phyloP scores from a whole-genome alignment of 2,113 vertebrate genomes.

The Pongo abelii region DNA sequence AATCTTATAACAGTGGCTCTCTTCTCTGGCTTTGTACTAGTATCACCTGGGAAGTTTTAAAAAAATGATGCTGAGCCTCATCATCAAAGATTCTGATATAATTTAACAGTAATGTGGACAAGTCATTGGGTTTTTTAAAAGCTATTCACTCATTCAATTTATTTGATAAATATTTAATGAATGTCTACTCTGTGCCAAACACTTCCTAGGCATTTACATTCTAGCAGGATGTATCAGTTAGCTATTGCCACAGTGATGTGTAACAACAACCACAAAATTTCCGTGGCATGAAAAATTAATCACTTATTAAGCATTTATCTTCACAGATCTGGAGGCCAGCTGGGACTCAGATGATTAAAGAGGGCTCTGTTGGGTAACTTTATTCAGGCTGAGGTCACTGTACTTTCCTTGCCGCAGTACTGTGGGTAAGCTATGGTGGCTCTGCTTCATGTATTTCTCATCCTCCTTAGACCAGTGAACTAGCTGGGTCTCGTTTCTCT shows the following conservation, averaged over 20 bases:
- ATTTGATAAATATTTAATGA: constrained; percentile 8
- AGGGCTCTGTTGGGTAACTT: neutral
- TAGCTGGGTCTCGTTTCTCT: neutral
- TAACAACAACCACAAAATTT: neutral
- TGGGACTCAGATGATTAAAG: neutral
- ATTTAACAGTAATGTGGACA: neutral
- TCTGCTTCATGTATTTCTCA: constrained; percentile 1
- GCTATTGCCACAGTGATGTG: neutral
- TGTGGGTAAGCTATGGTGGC: neutral
- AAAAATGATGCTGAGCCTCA: neutral
- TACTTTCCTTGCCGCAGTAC: neutral
- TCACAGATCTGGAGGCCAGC: neutral
- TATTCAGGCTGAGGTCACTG: neutral
- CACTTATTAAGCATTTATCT: neutral
- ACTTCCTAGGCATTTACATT: constrained; percentile 36
- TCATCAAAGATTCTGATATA: constrained; percentile 38
- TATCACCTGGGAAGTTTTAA: neutral
- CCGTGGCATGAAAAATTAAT: constrained; percentile 8
- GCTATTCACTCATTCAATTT: neutral
- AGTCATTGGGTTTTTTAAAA: neutral
- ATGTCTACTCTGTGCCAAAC: neutral
- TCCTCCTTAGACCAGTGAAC: neutral
- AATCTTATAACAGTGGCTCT: neutral
- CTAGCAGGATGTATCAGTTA: neutral
- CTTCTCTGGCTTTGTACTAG: neutral